Conservation (phyloP, 2,113 vertebrate species). For the Brienomyrus brachyistius region DNA sequence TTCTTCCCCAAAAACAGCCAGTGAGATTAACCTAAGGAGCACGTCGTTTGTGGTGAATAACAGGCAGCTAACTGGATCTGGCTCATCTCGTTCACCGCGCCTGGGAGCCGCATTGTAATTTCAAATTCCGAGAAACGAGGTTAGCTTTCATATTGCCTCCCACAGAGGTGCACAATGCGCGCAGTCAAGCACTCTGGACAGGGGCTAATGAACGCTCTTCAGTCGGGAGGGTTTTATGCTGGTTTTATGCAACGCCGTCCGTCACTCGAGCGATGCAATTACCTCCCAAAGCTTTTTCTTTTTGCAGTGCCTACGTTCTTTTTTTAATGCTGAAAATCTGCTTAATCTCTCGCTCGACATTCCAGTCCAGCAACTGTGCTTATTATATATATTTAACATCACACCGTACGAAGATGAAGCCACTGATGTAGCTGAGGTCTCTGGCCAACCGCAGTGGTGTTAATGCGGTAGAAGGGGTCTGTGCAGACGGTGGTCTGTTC, state of each 20-base stretch:
- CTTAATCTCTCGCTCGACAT: neutral
- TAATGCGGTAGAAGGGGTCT: neutral
- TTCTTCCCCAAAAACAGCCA: neutral
- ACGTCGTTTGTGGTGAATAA: neutral
- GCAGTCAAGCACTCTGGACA: constrained; percentile 20
- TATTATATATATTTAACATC: neutral
- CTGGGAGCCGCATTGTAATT: neutral
- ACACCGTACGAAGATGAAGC: neutral
- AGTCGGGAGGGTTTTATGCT: constrained; percentile 4
- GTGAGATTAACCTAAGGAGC: neutral
- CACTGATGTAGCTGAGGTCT: neutral
- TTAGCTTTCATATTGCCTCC: constrained; percentile 28
- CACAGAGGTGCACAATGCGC: constrained; percentile 10
- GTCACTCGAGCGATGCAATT: neutral
- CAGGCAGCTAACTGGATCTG: neutral
- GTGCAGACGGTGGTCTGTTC: neutral
- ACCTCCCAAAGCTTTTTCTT: constrained; percentile 6
- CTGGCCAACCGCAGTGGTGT: neutral
- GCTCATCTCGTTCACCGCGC: neutral
- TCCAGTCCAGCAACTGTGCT: neutral
- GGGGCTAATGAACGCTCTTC: constrained; percentile 27
- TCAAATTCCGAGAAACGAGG: constrained; percentile 35
- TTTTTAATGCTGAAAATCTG: neutral
- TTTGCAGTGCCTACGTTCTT: neutral
- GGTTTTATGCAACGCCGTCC: neutral